Conservation (phyloP, 2,797 vertebrate genomes). For the Pagetopsis macropterus region DNA sequence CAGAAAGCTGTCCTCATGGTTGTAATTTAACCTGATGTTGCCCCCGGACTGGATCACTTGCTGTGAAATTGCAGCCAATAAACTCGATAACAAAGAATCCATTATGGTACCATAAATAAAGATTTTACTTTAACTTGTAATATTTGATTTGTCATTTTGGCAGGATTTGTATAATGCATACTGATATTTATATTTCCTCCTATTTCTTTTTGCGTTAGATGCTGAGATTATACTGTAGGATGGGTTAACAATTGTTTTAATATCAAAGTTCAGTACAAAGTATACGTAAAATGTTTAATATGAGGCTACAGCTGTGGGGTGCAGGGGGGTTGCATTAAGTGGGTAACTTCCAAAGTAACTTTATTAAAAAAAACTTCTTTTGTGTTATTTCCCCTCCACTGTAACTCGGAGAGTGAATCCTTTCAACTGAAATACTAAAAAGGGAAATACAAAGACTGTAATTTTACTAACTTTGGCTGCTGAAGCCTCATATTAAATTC, state of each 20-base stretch:
- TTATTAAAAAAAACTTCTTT: background rate
- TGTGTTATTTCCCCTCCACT: background rate
- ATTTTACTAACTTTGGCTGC: background rate
- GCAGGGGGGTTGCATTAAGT: background rate
- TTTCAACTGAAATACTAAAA: background rate
- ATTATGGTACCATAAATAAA: background rate
- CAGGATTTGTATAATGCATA: background rate
- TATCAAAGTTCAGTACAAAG: background rate
- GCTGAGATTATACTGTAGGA: constrained; percentile 1
- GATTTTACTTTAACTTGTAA: constrained; percentile 5
- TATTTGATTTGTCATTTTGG: background rate
- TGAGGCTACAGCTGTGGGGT: background rate
- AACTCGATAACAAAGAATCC: background rate
- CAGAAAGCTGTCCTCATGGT: constrained; percentile 16
- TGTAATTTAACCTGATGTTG: constrained; percentile 1
- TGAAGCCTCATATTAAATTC: background rate
- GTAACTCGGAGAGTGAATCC: background rate
- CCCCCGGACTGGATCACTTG: background rate
- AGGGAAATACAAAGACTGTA: background rate
- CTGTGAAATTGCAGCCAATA: background rate
- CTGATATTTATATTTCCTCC: background rate
- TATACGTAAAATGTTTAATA: background rate
- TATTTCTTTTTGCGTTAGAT: background rate
- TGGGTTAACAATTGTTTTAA: background rate
- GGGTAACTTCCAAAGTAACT: background rate